A percentile compares a stretch with the other conserved stretches of the same genome.
phyloP scores from a whole-genome alignment of 2,888 invertebrate genomes.

The Phoenoteleia sp. region DNA sequence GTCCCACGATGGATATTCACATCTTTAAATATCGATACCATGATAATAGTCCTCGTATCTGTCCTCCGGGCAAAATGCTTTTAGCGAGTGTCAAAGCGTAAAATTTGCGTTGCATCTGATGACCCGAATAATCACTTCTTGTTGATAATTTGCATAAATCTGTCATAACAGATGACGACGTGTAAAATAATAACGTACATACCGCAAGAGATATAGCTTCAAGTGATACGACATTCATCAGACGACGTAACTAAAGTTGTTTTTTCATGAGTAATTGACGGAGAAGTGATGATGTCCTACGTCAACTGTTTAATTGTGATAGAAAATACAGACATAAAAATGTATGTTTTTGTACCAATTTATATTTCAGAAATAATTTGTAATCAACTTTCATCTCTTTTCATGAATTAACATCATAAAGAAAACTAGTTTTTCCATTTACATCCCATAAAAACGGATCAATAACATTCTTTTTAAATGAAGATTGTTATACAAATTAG shows the following conservation, averaged over 20 bases:
- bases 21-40: constrained; percentile 55
- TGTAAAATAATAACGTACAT: background rate
- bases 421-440: too few relatives aligned
- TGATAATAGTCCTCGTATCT: constrained; percentile 54
- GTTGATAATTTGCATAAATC: constrained; percentile 47
- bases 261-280: background rate
- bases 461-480: too few relatives aligned
- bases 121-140: constrained; percentile 25
- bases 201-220: constrained; percentile 18
- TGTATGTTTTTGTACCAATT: too few relatives aligned
- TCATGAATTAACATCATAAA: too few relatives aligned
- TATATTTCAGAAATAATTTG: too few relatives aligned
- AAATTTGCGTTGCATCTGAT: constrained; percentile 37
- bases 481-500: too few relatives aligned
- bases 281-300: too few relatives aligned
- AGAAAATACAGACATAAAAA: too few relatives aligned
- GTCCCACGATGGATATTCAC: constrained; percentile 38
- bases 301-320: too few relatives aligned
- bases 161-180: constrained; percentile 25
- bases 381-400: too few relatives aligned
- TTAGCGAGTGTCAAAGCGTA: constrained; percentile 56
- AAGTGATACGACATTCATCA: constrained; percentile 3
- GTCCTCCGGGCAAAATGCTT: constrained; percentile 40
- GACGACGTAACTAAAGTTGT: background rate
- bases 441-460: too few relatives aligned